phyloP scores from a whole-genome alignment of 2,888 invertebrate species.

The Trissolcus brochymenae region DNA sequence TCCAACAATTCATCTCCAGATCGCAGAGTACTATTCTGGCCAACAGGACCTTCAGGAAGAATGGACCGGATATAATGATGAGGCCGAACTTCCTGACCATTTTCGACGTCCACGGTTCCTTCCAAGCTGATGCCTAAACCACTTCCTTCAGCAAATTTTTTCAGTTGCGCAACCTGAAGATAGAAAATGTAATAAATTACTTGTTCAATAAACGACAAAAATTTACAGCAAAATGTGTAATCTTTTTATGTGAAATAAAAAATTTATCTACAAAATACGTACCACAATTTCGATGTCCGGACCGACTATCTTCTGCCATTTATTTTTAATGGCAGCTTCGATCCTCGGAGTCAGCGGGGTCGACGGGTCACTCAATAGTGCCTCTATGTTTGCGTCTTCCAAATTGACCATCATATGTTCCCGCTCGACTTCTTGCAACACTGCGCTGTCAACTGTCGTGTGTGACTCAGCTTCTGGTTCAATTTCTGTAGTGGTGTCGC shows the following conservation, averaged over 20 bases:
- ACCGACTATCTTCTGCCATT: slow-evolving; percentile 88
- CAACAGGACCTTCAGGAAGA: slow-evolving; percentile 98
- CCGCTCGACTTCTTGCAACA: slow-evolving; percentile 78
- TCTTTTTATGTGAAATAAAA: not conserved
- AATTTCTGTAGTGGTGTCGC: slow-evolving; percentile 82
- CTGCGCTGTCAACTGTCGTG: slow-evolving; percentile 83
- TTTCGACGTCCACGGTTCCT: slow-evolving; percentile 99
- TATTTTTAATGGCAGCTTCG: slow-evolving; percentile 87
- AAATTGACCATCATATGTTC: slow-evolving; percentile 82
- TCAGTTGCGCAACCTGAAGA: slow-evolving; percentile 91
- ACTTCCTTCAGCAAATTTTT: slow-evolving; percentile 91
- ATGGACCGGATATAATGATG: slow-evolving; percentile 99
- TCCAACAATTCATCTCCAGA: slow-evolving; percentile 97
- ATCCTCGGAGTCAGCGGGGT: slow-evolving; percentile 79
- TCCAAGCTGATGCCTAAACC: slow-evolving; percentile 98
- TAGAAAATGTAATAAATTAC: not conserved
- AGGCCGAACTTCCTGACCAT: slow-evolving; percentile 96
- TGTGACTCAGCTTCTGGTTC: slow-evolving; percentile 89
- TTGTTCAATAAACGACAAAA: not conserved
- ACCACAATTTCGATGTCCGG: slow-evolving; percentile 91
- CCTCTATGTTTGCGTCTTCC: slow-evolving; percentile 76
- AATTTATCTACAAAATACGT: slow-evolving; percentile 69
- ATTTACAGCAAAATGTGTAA: not conserved
- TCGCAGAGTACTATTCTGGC: slow-evolving; percentile 89
- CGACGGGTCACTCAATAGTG: slow-evolving; percentile 76